Base-by-base conservation (phyloP, 2,113 vertebrate genomes). In the Gallinago paraguaiae region DNA sequence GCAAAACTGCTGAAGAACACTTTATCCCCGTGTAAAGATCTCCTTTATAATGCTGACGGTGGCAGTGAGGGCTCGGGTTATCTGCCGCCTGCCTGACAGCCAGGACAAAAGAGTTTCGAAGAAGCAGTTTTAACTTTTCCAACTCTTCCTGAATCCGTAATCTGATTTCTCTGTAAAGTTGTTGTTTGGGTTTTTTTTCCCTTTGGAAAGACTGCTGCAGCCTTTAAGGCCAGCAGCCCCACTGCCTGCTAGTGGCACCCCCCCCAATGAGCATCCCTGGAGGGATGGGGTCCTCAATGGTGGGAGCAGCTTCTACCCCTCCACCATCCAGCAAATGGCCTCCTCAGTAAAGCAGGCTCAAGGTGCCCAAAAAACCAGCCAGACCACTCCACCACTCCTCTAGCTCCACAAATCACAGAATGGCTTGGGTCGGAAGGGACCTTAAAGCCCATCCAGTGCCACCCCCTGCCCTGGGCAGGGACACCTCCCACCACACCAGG, bases 231-330 rank as follows among this genome's bases (percentile, higher is more conserved):
- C 1, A 8, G 30, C 2, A 0, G 14, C 43, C 15, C 39, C 1
- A 1, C 27, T 64, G 33, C 30, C 17, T 48, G 41, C 53, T 39
- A 19, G 0, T 23, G 20, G 10, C 37, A 37, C 37, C 28, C 13
- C 13, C 39, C 28, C 13, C 11, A 10, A 14, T 0, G 7, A 71
- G 35, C 69, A 63, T 9, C 64, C 54, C 48, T n/a, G 28, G 18
- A 7, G 12, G n/a, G 68, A 30, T 14, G 33, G 0, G 11, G 12
- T 23, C 50, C 69, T 75, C 22, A 14, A 30, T 1, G 2, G 6
- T 6, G 19, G 48, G 50, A 71, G 17, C 8, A 1, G 6, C 10
- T 19, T 59, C 53, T 56, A 51, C 27, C 61, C 43, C 4, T 3
- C 48, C 15, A 10, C 1, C 5, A 25, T 27, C 43, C 72, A 57